Percentiles rank a stretch among this genome's conserved stretches.
Conservation (phyloP, 2,113 vertebrate species). For the Silurus asotus region DNA sequence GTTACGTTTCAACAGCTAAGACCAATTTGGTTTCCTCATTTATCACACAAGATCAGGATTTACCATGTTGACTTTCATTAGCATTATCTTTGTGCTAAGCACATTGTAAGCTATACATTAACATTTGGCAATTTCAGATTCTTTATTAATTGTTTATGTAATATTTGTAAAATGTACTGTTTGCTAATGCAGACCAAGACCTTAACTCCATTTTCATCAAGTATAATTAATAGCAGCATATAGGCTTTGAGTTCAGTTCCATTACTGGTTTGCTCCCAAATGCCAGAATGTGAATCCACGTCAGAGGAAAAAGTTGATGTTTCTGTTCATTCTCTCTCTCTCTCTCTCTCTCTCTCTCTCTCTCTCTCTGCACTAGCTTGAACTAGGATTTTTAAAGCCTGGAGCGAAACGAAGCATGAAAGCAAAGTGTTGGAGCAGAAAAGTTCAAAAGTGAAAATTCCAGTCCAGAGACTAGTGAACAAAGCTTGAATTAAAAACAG, state of each 20-base stretch:
- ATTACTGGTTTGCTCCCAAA: not conserved
- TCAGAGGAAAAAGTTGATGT: constrained; percentile 1
- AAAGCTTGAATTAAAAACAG: constrained; percentile 12
- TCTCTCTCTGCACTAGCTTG: constrained; percentile 3
- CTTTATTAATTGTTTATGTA: not conserved
- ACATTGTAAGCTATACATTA: not conserved
- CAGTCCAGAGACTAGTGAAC: constrained; percentile 29
- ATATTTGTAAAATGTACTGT: not conserved
- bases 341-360: not conserved
- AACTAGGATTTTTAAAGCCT: constrained; percentile 20
- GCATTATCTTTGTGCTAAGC: not conserved
- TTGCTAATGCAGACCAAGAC: not conserved
- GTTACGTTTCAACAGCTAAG: not conserved
- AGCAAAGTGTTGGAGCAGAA: not conserved
- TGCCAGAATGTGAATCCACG: constrained; percentile 16
- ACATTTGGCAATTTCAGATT: not conserved
- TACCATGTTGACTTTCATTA: not conserved
- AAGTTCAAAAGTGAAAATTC: constrained; percentile 27
- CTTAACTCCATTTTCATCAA: not conserved
- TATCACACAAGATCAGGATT: not conserved
- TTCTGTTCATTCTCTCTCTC: not conserved
- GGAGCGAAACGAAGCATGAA: constrained; percentile 26
- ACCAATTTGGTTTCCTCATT: not conserved
- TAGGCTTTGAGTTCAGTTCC: constrained; percentile 23
- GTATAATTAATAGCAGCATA: constrained; percentile 23